A percentile compares a stretch with the other conserved stretches of the same genome.
Evolutionary conservation across 2,888 invertebrate species (phyloP).

Genomic region (Phortica okadai): DNA sequence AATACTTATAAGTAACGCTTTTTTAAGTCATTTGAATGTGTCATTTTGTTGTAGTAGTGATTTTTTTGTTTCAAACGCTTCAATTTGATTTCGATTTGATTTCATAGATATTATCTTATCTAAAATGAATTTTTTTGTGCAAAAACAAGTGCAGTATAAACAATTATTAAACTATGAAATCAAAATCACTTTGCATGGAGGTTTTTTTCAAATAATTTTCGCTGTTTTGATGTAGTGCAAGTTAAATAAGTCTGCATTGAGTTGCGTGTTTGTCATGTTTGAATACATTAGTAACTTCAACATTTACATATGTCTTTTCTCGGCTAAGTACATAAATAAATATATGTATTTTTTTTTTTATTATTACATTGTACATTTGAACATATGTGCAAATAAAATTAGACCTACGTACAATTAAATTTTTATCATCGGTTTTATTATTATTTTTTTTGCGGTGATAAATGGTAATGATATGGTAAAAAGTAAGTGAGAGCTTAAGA

Average conservation of each 20-base stretch:
- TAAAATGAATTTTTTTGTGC: slow-evolving; percentile 49
- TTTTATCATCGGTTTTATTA: slow-evolving; percentile 8
- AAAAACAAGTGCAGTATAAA: slow-evolving; percentile 70
- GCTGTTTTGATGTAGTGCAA: slow-evolving; percentile 34
- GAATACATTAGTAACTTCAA: slow-evolving; percentile 47
- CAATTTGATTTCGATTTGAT: background rate
- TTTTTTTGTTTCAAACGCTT: background rate
- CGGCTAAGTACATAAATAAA: slow-evolving; percentile 48
- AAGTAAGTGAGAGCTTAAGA: background rate
- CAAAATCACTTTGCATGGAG: slow-evolving; percentile 25
- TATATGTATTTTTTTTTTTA: slow-evolving; percentile 36
- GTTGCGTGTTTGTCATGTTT: slow-evolving; percentile 52
- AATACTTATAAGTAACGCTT: background rate
- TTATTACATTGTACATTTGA: slow-evolving; percentile 49
- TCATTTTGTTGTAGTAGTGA: slow-evolving; percentile 21
- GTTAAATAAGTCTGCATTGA: slow-evolving; percentile 43
- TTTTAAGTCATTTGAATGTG: slow-evolving; percentile 27
- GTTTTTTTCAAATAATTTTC: background rate
- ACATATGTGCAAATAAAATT: slow-evolving; percentile 69
- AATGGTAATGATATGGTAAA: background rate
- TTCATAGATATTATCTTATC: slow-evolving; percentile 43
- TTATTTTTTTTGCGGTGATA: background rate
- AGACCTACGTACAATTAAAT: slow-evolving; percentile 47
- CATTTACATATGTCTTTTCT: slow-evolving; percentile 58
- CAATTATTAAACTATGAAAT: slow-evolving; percentile 49